phyloP scores from a whole-genome alignment of 2,113 vertebrate species.

The Zeus faber region DNA sequence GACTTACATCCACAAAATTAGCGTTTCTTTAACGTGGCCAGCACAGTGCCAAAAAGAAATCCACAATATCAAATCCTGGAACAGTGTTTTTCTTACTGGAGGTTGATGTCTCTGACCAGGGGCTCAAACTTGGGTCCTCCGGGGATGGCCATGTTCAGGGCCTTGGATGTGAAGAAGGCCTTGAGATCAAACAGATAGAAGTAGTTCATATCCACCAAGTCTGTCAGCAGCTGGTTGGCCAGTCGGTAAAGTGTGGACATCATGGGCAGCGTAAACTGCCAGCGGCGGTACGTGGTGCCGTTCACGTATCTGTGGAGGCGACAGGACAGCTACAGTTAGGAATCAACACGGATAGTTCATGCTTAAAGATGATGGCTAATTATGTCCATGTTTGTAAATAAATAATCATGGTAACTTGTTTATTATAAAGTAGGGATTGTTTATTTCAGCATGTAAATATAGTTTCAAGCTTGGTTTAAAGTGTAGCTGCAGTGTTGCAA shows the following conservation, averaged over 20 bases:
- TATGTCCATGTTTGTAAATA: too few relatives aligned
- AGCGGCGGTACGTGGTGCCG: slow-evolving; percentile 94
- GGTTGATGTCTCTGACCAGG: slow-evolving; percentile 95
- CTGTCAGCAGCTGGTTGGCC: slow-evolving; percentile 96
- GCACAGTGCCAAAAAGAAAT: not conserved
- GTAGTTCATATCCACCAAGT: slow-evolving; percentile 95
- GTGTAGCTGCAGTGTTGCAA: too few relatives aligned
- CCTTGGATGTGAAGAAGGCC: slow-evolving; percentile 97
- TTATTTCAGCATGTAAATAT: too few relatives aligned
- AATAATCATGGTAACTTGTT: too few relatives aligned
- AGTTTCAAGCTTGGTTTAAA: too few relatives aligned
- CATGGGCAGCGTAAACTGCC: slow-evolving; percentile 98
- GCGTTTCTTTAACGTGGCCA: not conserved
- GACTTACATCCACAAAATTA: not conserved
- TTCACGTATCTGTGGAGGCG: slow-evolving; percentile 84
- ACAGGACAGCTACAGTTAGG: not conserved
- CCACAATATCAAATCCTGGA: not conserved
- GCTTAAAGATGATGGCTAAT: too few relatives aligned
- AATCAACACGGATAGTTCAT: too few relatives aligned
- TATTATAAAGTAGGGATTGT: too few relatives aligned
- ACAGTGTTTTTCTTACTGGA: slow-evolving; percentile 82
- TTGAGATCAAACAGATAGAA: slow-evolving; percentile 98
- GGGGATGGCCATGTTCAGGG: slow-evolving; percentile 97
- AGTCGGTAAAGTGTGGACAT: slow-evolving; percentile 98
- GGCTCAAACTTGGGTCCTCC: slow-evolving; percentile 98